Conservation (phyloP, 2,797 vertebrate species). For the Carapus acus region DNA sequence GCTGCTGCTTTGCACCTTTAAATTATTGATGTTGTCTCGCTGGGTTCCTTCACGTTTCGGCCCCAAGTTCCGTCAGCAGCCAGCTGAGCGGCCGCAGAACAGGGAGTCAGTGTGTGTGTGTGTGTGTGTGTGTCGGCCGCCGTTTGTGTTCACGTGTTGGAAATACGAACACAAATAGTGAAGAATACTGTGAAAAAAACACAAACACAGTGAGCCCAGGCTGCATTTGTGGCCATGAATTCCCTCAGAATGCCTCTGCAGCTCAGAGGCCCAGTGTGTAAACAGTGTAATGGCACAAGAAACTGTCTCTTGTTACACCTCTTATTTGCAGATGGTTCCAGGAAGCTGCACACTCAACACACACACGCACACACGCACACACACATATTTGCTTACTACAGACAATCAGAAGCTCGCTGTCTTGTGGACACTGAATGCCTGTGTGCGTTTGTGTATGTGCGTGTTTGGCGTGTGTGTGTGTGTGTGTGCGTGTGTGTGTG, state of each 20-base stretch:
- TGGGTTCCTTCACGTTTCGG: conserved; percentile 48
- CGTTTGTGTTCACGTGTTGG: too few species aligned
- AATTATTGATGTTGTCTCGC: conserved; percentile 76
- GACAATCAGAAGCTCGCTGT: conserved; percentile 29
- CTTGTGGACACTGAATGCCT: conserved; percentile 16
- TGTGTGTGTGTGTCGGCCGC: conserved; percentile 6
- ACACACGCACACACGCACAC: conserved; percentile 4
- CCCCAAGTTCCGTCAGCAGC: conserved; percentile 28
- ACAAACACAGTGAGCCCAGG: too few species aligned
- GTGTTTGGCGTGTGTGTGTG: conserved; percentile 7
- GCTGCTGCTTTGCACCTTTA: conserved; percentile 65
- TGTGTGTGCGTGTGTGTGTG: conserved; percentile 11
- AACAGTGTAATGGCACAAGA: conserved; percentile 35
- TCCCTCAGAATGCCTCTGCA: conserved; percentile 3
- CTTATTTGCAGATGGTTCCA: conserved; percentile 54
- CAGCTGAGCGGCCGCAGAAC: conserved; percentile 11
- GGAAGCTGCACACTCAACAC: conserved; percentile 43
- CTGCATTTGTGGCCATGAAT: conserved; percentile 1
- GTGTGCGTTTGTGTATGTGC: conserved; percentile 19
- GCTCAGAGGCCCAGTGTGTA: conserved; percentile 21
- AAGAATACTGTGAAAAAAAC: too few species aligned
- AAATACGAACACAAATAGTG: too few species aligned
- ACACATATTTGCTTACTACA: conserved; percentile 38
- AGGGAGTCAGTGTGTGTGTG: conserved; percentile 6
- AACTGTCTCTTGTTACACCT: conserved; percentile 50